These are phyloP conservation scores for Chalcosyrphus nemorum DNA, from an alignment of 2,888 invertebrate species.

Conservation along the genomic window DNA sequence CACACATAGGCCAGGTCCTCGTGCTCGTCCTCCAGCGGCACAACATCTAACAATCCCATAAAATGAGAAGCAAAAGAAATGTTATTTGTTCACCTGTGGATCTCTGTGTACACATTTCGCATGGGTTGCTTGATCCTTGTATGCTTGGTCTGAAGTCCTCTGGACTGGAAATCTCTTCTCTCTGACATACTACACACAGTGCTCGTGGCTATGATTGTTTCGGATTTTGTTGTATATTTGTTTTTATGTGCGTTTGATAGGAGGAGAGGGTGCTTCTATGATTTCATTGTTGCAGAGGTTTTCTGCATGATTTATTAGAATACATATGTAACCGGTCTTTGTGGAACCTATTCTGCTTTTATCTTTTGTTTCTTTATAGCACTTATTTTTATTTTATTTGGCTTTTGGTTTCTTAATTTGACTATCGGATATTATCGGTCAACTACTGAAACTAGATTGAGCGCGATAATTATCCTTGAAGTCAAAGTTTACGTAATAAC, in stretches of 20 bases:
- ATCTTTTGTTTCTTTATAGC: too few relatives aligned
- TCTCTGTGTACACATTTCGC: constrained; percentile 38
- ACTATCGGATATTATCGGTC: too few relatives aligned
- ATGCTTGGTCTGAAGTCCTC: constrained; percentile 13
- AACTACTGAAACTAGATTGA: too few relatives aligned
- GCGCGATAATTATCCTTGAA: too few relatives aligned
- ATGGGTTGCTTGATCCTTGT: constrained; percentile 33
- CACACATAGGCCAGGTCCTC: background rate
- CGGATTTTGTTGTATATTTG: constrained; percentile 31
- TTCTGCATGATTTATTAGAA: constrained; percentile 53
- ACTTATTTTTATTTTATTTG: too few relatives aligned
- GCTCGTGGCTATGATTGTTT: constrained; percentile 49
- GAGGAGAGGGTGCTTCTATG: background rate
- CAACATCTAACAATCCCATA: constrained; percentile 1
- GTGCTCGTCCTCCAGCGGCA: background rate
- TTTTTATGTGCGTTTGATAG: background rate
- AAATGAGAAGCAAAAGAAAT: constrained; percentile 17
- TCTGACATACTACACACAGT: constrained; percentile 2
- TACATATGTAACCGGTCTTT: constrained; percentile 18
- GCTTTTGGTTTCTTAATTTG: too few relatives aligned
- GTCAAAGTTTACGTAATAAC: too few relatives aligned
- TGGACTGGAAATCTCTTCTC: constrained; percentile 24
- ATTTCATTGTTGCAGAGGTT: constrained; percentile 31
- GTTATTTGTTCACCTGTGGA: constrained; percentile 52
- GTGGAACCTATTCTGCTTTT: too few relatives aligned